phyloP scores from a whole-genome alignment of 92 coral and sea anemone species.

The Hydrozoanthus gracilis region DNA sequence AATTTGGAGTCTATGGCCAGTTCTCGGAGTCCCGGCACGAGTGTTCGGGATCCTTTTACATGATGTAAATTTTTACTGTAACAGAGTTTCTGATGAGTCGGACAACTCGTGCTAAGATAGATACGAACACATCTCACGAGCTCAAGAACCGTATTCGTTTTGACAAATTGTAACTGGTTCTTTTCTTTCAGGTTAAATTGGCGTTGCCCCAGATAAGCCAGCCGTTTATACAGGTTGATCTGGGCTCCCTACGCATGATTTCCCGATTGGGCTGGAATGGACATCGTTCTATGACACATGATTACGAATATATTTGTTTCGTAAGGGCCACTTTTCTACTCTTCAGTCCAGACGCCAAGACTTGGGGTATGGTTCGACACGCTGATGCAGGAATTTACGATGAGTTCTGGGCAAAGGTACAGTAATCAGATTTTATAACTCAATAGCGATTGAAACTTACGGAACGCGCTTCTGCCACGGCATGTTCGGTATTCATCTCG shows the following conservation, averaged over 20 bases:
- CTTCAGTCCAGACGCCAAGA: slow-evolving; percentile 17
- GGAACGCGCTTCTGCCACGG: background rate
- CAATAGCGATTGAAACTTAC: background rate
- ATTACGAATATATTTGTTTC: background rate
- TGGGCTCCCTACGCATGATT: slow-evolving; percentile 43
- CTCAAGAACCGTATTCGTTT: background rate
- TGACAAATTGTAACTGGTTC: background rate
- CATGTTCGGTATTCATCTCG: no score
- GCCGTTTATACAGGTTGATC: slow-evolving; percentile 27
- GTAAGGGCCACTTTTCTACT: background rate
- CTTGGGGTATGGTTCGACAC: slow-evolving; percentile 38
- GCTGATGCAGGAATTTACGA: slow-evolving; percentile 31
- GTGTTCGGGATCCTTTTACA: no score
- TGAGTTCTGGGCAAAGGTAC: slow-evolving; percentile 38
- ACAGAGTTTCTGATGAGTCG: no score
- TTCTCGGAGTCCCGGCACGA: no score
- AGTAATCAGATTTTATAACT: no score
- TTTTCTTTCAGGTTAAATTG: background rate
- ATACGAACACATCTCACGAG: no score
- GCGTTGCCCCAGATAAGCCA: slow-evolving; percentile 29
- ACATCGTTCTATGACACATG: background rate
- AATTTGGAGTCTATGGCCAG: no score
- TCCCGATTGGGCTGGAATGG: slow-evolving; percentile 18
- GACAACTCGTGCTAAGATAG: no score
- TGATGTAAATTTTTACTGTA: no score